Conservation (phyloP, 2,888 invertebrate genomes). For the Calliphora vomitoria region DNA sequence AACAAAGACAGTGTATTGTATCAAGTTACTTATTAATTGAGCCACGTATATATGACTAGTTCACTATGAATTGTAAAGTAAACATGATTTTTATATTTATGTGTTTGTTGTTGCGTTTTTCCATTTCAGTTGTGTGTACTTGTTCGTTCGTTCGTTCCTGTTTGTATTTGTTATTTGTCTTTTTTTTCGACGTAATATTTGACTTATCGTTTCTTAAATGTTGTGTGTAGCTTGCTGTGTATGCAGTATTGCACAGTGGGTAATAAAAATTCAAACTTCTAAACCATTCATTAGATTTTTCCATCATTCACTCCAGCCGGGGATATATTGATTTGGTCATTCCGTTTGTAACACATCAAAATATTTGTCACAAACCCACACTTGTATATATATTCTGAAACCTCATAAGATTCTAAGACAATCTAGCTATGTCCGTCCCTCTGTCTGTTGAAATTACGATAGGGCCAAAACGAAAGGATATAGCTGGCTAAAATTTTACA, state of each 20-base stretch:
- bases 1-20: slow-evolving; percentile 29
- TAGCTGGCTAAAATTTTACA: no score
- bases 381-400: no score
- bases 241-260: background rate
- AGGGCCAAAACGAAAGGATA: no score
- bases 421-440: no score
- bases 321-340: no score
- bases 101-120: slow-evolving; percentile 15
- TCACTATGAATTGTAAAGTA: slow-evolving; percentile 54
- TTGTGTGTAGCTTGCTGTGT: background rate
- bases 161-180: slow-evolving; percentile 29
- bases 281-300: no score
- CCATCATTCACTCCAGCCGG: no score
- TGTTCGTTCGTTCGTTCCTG: slow-evolving; percentile 27
- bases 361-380: no score
- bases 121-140: slow-evolving; percentile 15
- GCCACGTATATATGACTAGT: background rate
- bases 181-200: slow-evolving; percentile 25
- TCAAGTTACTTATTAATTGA: slow-evolving; percentile 21
- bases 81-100: slow-evolving; percentile 53
- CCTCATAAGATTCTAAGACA: no score
- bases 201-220: slow-evolving; percentile 40
- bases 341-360: no score
- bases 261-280: background rate
- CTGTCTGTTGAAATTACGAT: no score